phyloP scores from a whole-genome alignment of 2,113 vertebrate genomes.

The Laticauda colubrina region DNA sequence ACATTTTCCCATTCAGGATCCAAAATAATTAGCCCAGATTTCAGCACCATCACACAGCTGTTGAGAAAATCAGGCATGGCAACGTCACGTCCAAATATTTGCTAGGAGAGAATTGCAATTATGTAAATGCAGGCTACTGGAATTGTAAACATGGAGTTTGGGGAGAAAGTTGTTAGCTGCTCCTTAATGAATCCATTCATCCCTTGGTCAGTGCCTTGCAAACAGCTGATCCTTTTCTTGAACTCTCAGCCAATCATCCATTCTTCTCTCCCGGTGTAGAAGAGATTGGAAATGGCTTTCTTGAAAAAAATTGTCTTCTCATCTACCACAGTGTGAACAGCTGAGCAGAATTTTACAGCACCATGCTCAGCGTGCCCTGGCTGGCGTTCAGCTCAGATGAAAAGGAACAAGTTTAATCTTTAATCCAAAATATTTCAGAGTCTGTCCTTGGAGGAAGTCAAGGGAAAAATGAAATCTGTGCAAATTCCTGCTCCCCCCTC shows the following conservation, averaged over 20 bases:
- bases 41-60: constrained; percentile 56
- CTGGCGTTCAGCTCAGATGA: constrained; percentile 62
- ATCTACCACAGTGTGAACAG: constrained; percentile 64
- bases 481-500: constrained; percentile 49
- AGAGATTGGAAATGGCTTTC: constrained; percentile 59
- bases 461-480: neutral
- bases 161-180: constrained; percentile 36
- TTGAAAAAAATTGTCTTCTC: constrained; percentile 71
- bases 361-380: constrained; percentile 67
- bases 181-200: constrained; percentile 17
- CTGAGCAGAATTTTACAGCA: constrained; percentile 66
- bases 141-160: constrained; percentile 53
- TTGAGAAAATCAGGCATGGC: constrained; percentile 54
- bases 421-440: constrained; percentile 49
- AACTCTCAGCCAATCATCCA: neutral
- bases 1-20: constrained; percentile 48
- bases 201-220: constrained; percentile 2
- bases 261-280: constrained; percentile 57
- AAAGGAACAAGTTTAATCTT: constrained; percentile 71
- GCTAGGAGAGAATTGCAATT: constrained; percentile 60
- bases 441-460: constrained; percentile 51
- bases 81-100: constrained; percentile 39
- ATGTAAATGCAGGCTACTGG: constrained; percentile 68
- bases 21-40: constrained; percentile 62
- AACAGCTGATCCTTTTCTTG: constrained; percentile 26